Evolutionary conservation across 1,140 invertebrate species (phyloP).

Genomic region (Lerema accius): DNA sequence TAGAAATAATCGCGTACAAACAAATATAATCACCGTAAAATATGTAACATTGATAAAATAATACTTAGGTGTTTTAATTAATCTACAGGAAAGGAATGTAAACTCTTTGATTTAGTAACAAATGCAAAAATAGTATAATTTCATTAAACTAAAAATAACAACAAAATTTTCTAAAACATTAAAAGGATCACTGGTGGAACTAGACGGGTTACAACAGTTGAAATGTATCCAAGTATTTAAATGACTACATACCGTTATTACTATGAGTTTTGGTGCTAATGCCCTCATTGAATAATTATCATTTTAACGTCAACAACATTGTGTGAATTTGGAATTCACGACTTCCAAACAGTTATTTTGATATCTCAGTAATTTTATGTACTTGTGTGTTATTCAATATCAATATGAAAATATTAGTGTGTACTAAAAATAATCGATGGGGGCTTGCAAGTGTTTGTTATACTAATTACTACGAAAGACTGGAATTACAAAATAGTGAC

Average conservation of each 20-base stretch:
- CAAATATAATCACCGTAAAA: constrained; percentile 5
- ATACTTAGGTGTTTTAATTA: constrained; percentile 7
- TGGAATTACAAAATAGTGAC: background rate
- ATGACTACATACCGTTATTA: background rate
- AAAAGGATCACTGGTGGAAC: constrained; percentile 12
- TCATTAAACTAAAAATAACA: constrained; percentile 7
- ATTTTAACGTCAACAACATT: too few species aligned
- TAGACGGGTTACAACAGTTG: background rate
- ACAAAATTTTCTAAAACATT: constrained; percentile 3
- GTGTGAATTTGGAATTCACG: too few species aligned
- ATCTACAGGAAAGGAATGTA: constrained; percentile 21
- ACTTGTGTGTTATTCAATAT: too few species aligned
- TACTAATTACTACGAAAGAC: background rate
- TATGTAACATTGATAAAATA: constrained; percentile 19
- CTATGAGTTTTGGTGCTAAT: background rate
- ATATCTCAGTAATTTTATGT: too few species aligned
- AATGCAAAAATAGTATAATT: constrained; percentile 16
- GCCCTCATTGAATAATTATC: too few species aligned
- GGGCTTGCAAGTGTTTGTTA: background rate
- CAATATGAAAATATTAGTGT: too few species aligned
- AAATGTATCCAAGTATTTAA: background rate
- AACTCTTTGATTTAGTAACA: constrained; percentile 21
- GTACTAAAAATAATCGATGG: background rate
- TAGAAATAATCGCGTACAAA: background rate
- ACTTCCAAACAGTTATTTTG: too few species aligned